These are phyloP conservation scores for Pristionchus mayeri DNA, from an alignment of 2,888 invertebrate species.

Conservation along the genomic window DNA sequence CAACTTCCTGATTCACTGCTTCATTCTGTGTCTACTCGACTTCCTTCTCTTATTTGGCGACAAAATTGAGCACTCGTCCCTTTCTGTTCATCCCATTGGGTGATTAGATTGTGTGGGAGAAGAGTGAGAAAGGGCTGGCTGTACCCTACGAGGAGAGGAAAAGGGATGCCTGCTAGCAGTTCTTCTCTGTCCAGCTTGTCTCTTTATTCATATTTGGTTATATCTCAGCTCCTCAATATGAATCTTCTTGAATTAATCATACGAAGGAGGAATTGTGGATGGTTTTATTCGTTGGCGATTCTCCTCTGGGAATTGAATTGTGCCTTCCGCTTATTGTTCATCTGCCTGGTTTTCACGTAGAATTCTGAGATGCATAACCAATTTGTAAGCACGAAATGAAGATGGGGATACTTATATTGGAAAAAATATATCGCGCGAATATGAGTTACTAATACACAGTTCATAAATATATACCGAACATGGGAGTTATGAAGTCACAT, in stretches of 20 bases:
- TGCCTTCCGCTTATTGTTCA: not conserved
- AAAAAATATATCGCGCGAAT: no score
- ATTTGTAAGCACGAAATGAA: not conserved
- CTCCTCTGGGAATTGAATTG: not conserved
- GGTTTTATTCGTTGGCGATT: not conserved
- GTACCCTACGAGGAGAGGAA: not conserved
- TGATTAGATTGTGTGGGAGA: not conserved
- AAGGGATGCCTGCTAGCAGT: no score
- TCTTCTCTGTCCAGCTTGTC: no score
- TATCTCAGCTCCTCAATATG: no score
- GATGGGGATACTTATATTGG: no score
- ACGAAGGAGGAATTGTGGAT: no score
- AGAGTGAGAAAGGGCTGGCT: not conserved
- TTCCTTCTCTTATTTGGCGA: slow-evolving; percentile 7
- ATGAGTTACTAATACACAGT: no score
- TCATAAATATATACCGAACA: no score
- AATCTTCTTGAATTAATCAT: no score
- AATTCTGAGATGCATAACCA: not conserved
- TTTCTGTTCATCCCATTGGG: not conserved
- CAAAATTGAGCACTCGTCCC: slow-evolving; percentile 12
- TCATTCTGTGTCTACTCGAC: not conserved
- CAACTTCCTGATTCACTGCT: slow-evolving; percentile 7
- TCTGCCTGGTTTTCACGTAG: not conserved
- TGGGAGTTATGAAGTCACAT: no score
- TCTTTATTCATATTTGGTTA: not conserved